Evolutionary conservation across 2,797 vertebrate species (phyloP).

Genomic region (Sebastes matsubarae): DNA sequence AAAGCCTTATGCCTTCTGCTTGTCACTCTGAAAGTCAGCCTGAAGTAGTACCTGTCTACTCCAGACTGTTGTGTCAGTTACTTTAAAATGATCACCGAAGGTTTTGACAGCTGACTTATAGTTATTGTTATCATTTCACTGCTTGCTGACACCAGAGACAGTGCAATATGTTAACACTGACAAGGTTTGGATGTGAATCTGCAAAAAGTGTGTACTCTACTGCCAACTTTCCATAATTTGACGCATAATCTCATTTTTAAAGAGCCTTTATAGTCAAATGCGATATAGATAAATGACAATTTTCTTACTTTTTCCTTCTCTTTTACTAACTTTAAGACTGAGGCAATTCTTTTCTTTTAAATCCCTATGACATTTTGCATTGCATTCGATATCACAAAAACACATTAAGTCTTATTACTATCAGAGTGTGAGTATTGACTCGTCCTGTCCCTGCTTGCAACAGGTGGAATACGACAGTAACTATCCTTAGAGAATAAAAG

Average conservation of each 20-base stretch:
- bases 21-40: conserved; percentile 31
- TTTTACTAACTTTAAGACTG: not conserved
- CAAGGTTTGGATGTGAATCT: not conserved
- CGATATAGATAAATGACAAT: not conserved
- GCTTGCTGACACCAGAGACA: not conserved
- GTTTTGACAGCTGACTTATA: not conserved
- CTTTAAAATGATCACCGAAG: not conserved
- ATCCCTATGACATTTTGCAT: not conserved
- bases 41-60: not conserved
- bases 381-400: not conserved
- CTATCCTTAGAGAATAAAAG: conserved; percentile 1
- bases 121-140: not conserved
- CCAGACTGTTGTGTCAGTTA: not conserved
- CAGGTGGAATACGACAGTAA: not conserved
- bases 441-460: not conserved
- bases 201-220: not conserved
- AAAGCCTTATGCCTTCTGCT: conserved; percentile 32
- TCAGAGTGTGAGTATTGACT: not conserved
- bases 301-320: not conserved
- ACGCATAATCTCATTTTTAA: not conserved
- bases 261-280: not conserved
- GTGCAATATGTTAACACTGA: not conserved
- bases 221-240: not conserved
- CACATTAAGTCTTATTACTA: not conserved
- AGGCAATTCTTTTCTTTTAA: not conserved